Percentiles rank a stretch among this genome's conserved stretches.
phyloP scores from a whole-genome alignment of 2,888 invertebrate species.

The Desoria tigrina region DNA sequence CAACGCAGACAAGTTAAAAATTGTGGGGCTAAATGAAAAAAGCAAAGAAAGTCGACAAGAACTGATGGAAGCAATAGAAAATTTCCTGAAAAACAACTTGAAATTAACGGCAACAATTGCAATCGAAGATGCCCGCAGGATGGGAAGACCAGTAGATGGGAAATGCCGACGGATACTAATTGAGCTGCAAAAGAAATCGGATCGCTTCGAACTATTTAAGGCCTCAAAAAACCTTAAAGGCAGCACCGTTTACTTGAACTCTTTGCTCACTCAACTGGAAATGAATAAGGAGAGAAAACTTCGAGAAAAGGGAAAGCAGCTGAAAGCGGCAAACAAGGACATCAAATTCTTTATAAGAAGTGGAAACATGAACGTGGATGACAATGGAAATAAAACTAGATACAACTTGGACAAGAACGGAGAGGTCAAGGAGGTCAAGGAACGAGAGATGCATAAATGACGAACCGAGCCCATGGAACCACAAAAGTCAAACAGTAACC shows the following conservation, averaged over 20 bases:
- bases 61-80: not conserved
- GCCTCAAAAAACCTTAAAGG: not conserved
- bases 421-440: not conserved
- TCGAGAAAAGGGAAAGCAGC: not conserved
- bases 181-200: not conserved
- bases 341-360: not conserved
- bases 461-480: not conserved
- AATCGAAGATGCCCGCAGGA: not conserved
- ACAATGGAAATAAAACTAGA: not conserved
- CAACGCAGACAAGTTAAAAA: not conserved
- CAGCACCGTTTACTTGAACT: not conserved
- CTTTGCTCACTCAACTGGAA: not conserved
- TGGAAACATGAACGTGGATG: not conserved
- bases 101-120: not conserved
- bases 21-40: not conserved
- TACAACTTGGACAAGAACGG: not conserved
- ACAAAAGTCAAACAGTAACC: not conserved
- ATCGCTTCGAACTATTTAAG: not conserved
- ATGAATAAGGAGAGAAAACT: not conserved
- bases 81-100: not conserved
- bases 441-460: not conserved
- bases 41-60: not conserved
- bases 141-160: not conserved
- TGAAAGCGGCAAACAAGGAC: not conserved
- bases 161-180: not conserved